These are phyloP conservation scores for Eupristina koningsbergeri DNA, from an alignment of 1,140 invertebrate genomes.

Conservation along the genomic window DNA sequence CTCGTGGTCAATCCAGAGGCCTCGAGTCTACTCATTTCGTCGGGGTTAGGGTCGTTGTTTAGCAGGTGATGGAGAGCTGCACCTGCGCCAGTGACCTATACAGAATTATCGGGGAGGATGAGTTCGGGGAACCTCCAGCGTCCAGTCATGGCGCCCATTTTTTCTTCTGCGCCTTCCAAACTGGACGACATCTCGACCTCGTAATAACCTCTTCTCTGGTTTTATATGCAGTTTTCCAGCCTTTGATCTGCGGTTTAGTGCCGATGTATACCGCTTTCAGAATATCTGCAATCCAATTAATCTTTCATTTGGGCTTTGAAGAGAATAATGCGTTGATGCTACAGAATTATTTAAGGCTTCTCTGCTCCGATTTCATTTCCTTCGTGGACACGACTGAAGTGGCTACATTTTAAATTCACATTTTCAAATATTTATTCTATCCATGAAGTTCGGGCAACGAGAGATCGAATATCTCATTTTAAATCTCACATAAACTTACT, in stretches of 20 bases:
- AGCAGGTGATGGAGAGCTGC: neutral
- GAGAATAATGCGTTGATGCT: no score
- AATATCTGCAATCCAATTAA: no score
- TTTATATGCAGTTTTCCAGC: neutral
- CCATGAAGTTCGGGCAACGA: no score
- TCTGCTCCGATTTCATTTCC: no score
- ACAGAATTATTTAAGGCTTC: no score
- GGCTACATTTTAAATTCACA: no score
- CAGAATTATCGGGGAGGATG: neutral
- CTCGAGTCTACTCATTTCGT: neutral
- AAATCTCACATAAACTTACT: no score
- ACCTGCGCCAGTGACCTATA: neutral
- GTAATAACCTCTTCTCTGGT: neutral
- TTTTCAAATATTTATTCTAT: no score
- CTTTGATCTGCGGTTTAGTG: neutral
- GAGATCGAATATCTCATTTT: no score
- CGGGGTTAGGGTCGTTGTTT: neutral
- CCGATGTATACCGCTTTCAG: no score
- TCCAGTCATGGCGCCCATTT: neutral
- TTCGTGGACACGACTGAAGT: no score
- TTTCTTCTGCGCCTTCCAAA: neutral
- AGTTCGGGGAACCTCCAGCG: neutral
- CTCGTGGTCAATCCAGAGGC: neutral
- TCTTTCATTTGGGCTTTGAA: no score
- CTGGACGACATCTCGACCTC: neutral